A percentile compares a stretch with the other conserved stretches of the same genome.
These are phyloP conservation scores for Brachyhypopomus gauderio DNA, from an alignment of 2,113 vertebrate species.

Conservation along the genomic window DNA sequence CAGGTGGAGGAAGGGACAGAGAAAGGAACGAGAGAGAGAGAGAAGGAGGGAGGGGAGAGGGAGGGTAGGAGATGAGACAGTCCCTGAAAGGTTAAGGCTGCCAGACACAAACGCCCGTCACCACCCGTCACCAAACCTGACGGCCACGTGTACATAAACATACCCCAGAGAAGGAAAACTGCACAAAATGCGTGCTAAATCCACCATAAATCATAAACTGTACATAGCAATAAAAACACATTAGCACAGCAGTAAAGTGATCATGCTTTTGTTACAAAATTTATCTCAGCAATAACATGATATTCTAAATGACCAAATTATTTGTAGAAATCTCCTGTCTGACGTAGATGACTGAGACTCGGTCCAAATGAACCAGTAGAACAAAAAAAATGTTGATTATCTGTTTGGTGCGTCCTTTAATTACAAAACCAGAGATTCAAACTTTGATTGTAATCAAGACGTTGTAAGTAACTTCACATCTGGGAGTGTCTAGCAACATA, in stretches of 20 bases:
- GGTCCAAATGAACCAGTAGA: constrained; percentile 1
- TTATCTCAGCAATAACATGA: background rate
- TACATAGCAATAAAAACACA: background rate
- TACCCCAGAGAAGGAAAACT: constrained; percentile 8
- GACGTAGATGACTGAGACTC: background rate
- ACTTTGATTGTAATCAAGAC: constrained; percentile 59
- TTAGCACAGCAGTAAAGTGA: background rate
- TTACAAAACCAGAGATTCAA: constrained; percentile 31
- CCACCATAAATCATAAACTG: no score
- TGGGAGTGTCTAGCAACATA: constrained; percentile 46
- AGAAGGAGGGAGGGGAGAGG: background rate
- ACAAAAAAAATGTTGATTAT: constrained; percentile 15
- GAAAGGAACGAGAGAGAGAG: background rate
- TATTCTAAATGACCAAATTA: background rate
- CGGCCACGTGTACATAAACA: constrained; percentile 13
- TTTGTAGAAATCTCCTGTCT: background rate
- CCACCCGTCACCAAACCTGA: background rate
- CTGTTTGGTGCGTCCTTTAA: constrained; percentile 18
- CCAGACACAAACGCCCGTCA: constrained; percentile 9
- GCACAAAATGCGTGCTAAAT: background rate
- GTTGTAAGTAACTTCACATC: constrained; percentile 44
- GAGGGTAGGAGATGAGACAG: background rate
- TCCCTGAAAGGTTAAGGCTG: constrained; percentile 26
- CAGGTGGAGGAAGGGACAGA: background rate
- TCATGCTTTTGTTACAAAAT: background rate